Evolutionary conservation across 1,140 invertebrate genomes (phyloP).

Genomic region (Agraylea sexmaculata): DNA sequence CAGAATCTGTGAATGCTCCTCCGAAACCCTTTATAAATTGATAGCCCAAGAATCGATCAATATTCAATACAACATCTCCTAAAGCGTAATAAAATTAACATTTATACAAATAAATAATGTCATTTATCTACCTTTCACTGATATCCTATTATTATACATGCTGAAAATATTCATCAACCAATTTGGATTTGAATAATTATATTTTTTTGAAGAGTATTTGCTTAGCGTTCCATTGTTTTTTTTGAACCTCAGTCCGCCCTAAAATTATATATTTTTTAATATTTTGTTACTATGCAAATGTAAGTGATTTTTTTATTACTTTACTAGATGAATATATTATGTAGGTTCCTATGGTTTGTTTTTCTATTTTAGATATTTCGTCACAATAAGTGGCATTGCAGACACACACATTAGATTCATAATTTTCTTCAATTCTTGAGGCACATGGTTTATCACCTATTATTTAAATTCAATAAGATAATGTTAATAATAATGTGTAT

Average conservation of each 20-base stretch:
- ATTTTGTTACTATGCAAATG: constrained; percentile 21
- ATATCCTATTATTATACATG: too few relatives aligned
- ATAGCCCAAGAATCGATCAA: constrained; percentile 29
- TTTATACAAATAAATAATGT: too few relatives aligned
- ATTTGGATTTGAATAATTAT: too few relatives aligned
- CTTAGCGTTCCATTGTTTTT: constrained; percentile 7
- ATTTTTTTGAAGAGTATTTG: too few relatives aligned
- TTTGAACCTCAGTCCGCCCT: constrained; percentile 12
- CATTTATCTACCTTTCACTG: too few relatives aligned
- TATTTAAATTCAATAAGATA: too few relatives aligned
- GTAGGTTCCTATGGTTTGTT: constrained; percentile 33
- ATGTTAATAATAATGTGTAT: too few relatives aligned
- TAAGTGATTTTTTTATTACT: too few relatives aligned
- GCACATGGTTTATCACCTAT: constrained; percentile 28
- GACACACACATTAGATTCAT: constrained; percentile 60
- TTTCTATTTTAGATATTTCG: constrained; percentile 40
- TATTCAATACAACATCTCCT: constrained; percentile 18
- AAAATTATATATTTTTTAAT: constrained; percentile 19
- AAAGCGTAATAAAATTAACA: too few relatives aligned
- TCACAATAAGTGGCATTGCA: constrained; percentile 81
- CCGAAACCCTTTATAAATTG: constrained; percentile 69
- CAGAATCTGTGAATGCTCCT: constrained; percentile 76
- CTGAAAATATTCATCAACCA: too few relatives aligned
- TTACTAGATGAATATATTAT: constrained; percentile 45
- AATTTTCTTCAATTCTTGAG: constrained; percentile 30